Evolutionary conservation across 2,888 invertebrate genomes (phyloP).

Genomic region (Amphipyra berbera): DNA sequence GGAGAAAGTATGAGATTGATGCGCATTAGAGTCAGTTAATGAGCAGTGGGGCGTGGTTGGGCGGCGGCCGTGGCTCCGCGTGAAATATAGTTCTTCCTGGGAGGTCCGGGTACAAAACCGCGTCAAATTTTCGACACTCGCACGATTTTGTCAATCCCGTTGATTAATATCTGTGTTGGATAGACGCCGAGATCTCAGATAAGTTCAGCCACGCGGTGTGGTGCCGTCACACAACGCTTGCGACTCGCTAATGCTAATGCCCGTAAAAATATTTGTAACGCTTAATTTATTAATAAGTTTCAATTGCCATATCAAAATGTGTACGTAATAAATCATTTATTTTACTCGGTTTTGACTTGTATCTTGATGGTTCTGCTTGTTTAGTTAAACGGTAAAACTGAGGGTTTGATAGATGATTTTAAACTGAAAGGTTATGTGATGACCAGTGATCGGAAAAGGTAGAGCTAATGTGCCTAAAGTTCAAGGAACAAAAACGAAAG

Average conservation of each 20-base stretch:
- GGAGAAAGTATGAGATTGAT: constrained; percentile 79
- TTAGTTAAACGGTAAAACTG: constrained; percentile 19
- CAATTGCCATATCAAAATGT: constrained; percentile 55
- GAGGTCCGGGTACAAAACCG: constrained; percentile 81
- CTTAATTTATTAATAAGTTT: constrained; percentile 59
- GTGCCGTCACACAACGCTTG: constrained; percentile 60
- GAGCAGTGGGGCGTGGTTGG: constrained; percentile 83
- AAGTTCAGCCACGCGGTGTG: constrained; percentile 63
- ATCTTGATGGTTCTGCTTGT: constrained; percentile 25
- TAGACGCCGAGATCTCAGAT: constrained; percentile 76
- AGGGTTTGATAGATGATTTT: constrained; percentile 1
- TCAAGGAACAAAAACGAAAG: too few relatives aligned
- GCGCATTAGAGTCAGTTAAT: constrained; percentile 85
- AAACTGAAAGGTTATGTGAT: constrained; percentile 4
- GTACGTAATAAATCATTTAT: constrained; percentile 50
- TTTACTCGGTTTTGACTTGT: constrained; percentile 33
- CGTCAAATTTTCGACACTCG: constrained; percentile 87
- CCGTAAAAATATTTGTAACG: constrained; percentile 63
- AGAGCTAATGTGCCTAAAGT: too few relatives aligned
- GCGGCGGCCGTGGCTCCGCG: constrained; percentile 73
- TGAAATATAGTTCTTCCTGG: constrained; percentile 87
- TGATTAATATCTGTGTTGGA: constrained; percentile 83
- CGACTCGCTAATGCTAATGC: constrained; percentile 60
- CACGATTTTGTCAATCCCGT: constrained; percentile 87
- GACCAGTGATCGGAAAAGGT: too few relatives aligned